A percentile compares a stretch with the other conserved stretches of the same genome.
phyloP scores from a whole-genome alignment of 2,113 vertebrate species.

The Neodontobutis hainanensis region DNA sequence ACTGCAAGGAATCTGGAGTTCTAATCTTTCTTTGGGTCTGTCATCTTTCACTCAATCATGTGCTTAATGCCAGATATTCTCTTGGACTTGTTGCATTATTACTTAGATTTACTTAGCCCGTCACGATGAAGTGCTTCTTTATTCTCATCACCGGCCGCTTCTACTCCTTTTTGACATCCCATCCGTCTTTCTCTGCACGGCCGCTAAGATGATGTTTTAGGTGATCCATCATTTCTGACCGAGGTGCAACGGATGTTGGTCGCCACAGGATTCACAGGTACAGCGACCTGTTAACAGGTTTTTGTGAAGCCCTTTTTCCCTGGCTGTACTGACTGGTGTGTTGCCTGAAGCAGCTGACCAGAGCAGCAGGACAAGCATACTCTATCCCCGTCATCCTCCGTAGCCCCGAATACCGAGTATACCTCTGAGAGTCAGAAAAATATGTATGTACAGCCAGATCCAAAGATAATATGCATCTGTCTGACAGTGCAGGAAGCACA shows the following conservation, averaged over 20 bases:
- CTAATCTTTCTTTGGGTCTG: neutral
- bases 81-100: conserved; percentile 27
- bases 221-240: conserved; percentile 46
- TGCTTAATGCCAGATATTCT: conserved; percentile 15
- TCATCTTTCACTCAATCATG: neutral
- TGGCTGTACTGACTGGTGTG: conserved; percentile 28
- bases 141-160: conserved; percentile 8
- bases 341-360: conserved; percentile 16
- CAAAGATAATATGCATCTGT: conserved; percentile 24
- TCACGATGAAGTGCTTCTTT: conserved; percentile 1
- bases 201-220: conserved; percentile 16
- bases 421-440: neutral
- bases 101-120: conserved; percentile 11
- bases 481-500: conserved; percentile 29
- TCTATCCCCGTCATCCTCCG: conserved; percentile 27
- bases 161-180: conserved; percentile 13
- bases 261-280: conserved; percentile 19
- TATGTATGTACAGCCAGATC: conserved; percentile 1
- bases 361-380: conserved; percentile 13
- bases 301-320: conserved; percentile 38
- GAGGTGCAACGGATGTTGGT: conserved; percentile 26
- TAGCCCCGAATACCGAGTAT: conserved; percentile 13
- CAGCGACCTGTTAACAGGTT: conserved; percentile 25
- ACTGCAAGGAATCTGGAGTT: neutral
- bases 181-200: conserved; percentile 16